Evolutionary conservation across 2,888 invertebrate species (phyloP).

Genomic region (Drosophila siamana): DNA sequence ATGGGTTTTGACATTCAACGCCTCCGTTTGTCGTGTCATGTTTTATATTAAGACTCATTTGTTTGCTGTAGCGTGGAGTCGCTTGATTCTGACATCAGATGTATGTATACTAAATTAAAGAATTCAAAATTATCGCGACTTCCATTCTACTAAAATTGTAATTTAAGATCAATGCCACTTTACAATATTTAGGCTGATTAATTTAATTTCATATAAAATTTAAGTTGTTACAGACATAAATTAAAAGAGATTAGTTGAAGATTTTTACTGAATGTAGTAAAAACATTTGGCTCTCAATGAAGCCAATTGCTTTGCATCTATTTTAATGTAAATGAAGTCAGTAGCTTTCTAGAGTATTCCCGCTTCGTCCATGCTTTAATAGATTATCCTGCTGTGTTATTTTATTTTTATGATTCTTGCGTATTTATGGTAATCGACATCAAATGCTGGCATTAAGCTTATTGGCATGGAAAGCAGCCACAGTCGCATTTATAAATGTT

Average conservation of each 20-base stretch:
- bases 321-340: background rate
- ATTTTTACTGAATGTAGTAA: too few relatives aligned
- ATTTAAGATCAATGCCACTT: too few relatives aligned
- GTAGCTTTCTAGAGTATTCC: slow-evolving; percentile 27
- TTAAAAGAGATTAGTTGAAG: too few relatives aligned
- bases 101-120: too few relatives aligned
- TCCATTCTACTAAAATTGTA: too few relatives aligned
- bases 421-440: slow-evolving; percentile 80
- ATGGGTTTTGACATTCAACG: slow-evolving; percentile 61
- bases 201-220: too few relatives aligned
- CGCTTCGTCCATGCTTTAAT: background rate
- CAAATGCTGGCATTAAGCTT: slow-evolving; percentile 74
- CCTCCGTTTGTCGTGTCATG: slow-evolving; percentile 55
- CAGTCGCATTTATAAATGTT: slow-evolving; percentile 48
- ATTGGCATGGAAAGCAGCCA: slow-evolving; percentile 72
- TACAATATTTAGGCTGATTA: too few relatives aligned
- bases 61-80: background rate
- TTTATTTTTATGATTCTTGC: slow-evolving; percentile 29
- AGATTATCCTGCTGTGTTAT: slow-evolving; percentile 15
- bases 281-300: background rate
- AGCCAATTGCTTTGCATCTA: background rate
- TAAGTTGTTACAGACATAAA: too few relatives aligned
- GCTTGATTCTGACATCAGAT: too few relatives aligned
- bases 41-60: slow-evolving; percentile 43
- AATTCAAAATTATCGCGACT: too few relatives aligned